A percentile compares a stretch with the other conserved stretches of the same genome.
Conservation (phyloP, 2,888 invertebrate genomes). For the Fabriciana adippe region DNA sequence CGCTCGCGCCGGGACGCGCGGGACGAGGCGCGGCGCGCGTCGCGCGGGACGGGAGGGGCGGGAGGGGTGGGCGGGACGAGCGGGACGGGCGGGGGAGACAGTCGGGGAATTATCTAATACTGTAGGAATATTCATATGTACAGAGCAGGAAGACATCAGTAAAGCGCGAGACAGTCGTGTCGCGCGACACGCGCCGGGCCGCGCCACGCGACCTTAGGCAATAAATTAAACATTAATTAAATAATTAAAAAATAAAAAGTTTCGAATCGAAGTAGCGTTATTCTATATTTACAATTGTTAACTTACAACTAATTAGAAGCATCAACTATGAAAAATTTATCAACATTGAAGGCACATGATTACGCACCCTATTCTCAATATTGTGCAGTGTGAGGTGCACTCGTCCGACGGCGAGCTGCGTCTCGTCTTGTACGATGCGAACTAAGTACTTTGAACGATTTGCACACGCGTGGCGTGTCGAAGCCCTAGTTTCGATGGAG, state of each 20-base stretch:
- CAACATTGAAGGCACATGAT: constrained; percentile 82
- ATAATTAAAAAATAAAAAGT: constrained; percentile 76
- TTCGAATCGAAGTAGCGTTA: constrained; percentile 70
- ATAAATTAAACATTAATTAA: constrained; percentile 72
- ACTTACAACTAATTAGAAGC: constrained; percentile 78
- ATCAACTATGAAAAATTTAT: constrained; percentile 79
- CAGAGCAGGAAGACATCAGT: constrained; percentile 33
- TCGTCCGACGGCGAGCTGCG: constrained; percentile 44
- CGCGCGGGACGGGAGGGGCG: constrained; percentile 34
- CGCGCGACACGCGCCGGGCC: constrained; percentile 32
- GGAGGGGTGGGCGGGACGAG: background rate
- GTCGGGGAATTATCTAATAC: constrained; percentile 2
- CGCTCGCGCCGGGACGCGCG: constrained; percentile 28
- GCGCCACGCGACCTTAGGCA: constrained; percentile 56
- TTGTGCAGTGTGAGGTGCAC: constrained; percentile 66
- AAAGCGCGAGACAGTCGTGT: background rate
- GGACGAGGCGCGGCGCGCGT: constrained; percentile 1
- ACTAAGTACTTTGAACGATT: constrained; percentile 45
- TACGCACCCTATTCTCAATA: constrained; percentile 77
- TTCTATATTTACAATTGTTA: constrained; percentile 76
- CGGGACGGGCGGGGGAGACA: too few species aligned
- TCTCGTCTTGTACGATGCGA: constrained; percentile 53
- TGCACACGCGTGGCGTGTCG: constrained; percentile 22
- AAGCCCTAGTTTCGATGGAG: constrained; percentile 29
- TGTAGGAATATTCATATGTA: constrained; percentile 15